These are phyloP conservation scores for Odobenus rosmarus DNA, from an alignment of 2,113 vertebrate species.

Conservation along the genomic window DNA sequence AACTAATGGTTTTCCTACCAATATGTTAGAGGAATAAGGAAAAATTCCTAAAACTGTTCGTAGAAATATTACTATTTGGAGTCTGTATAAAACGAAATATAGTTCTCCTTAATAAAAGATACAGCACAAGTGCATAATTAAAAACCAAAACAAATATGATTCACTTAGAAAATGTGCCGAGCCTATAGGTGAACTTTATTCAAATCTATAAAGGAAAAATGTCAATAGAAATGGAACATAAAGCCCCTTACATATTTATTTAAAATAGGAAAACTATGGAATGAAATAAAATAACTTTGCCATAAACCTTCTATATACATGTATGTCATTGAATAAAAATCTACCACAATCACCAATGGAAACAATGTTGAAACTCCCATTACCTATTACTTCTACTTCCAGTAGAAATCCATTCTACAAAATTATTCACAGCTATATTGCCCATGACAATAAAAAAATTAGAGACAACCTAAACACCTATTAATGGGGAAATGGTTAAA, in stretches of 20 bases:
- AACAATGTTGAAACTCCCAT: conserved; percentile 6
- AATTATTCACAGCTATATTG: background rate
- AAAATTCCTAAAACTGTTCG: background rate
- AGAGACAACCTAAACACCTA: background rate
- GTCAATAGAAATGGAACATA: background rate
- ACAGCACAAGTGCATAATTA: background rate
- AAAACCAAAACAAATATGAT: background rate
- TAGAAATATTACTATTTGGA: background rate
- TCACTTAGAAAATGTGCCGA: background rate
- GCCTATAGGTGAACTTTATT: background rate
- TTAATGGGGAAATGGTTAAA: background rate
- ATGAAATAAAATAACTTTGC: background rate
- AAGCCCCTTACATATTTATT: background rate
- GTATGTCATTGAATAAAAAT: background rate
- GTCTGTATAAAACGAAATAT: background rate
- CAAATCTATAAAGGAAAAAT: background rate
- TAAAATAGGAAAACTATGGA: background rate
- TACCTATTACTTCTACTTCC: background rate
- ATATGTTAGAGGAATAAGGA: background rate
- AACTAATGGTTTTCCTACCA: background rate
- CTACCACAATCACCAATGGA: background rate
- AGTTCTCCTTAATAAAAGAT: conserved; percentile 17
- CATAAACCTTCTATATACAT: background rate
- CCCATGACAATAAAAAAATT: background rate
- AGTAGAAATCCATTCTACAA: background rate